These are phyloP conservation scores for Oikopleura vanhoeffeni DNA, from an alignment of 23 tunicate genomes.

Conservation along the genomic window DNA sequence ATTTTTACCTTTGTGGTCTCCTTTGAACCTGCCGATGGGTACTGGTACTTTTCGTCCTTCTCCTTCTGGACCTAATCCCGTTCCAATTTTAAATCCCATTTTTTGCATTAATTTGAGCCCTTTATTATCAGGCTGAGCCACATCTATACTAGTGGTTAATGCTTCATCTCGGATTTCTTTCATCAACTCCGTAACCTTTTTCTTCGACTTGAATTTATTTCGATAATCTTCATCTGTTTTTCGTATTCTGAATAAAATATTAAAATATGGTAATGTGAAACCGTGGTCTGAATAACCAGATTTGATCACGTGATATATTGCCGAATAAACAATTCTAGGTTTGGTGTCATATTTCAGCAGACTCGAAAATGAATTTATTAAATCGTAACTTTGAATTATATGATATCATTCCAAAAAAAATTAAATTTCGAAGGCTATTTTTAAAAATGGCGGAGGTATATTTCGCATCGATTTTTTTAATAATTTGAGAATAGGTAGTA, in stretches of 20 bases:
- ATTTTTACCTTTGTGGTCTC: constrained; percentile 11
- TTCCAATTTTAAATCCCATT: constrained; percentile 85
- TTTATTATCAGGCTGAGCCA: background rate
- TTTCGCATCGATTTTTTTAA: too few relatives aligned
- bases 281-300: too few relatives aligned
- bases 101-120: constrained; percentile 43
- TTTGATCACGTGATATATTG: too few relatives aligned
- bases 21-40: background rate
- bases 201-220: background rate
- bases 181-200: background rate
- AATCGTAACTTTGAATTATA: too few relatives aligned
- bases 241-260: background rate
- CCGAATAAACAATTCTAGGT: too few relatives aligned
- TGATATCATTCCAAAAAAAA: too few relatives aligned
- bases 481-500: too few relatives aligned
- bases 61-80: constrained; percentile 42
- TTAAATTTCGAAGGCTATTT: too few relatives aligned
- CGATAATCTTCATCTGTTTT: background rate
- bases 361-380: too few relatives aligned
- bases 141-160: background rate
- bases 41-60: constrained; percentile 85
- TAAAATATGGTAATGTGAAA: too few relatives aligned
- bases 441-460: too few relatives aligned
- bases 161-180: background rate
- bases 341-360: too few relatives aligned